Conservation (phyloP, 2,888 invertebrate species). For the Scaptomyza tumidula region DNA sequence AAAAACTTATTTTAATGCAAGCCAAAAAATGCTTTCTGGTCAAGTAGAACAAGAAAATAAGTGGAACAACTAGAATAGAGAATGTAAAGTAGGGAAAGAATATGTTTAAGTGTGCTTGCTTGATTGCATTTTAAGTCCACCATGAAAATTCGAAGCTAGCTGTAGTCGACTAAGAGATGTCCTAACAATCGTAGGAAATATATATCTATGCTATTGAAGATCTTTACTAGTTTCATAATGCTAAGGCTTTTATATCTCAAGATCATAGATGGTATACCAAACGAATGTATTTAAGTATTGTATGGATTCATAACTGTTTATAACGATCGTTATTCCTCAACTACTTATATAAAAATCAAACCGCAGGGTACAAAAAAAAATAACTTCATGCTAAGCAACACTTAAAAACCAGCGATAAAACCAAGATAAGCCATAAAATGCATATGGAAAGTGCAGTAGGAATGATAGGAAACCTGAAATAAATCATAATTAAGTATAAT, state of each 20-base stretch:
- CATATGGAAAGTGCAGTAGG: constrained; percentile 5
- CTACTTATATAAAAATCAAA: not conserved
- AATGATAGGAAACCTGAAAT: constrained; percentile 1
- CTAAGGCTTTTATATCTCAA: not conserved
- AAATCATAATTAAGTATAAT: constrained; percentile 33
- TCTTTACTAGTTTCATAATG: not conserved
- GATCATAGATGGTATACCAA: not conserved
- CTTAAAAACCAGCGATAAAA: constrained; percentile 19
- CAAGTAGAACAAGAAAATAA: constrained; percentile 26
- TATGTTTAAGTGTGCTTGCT: constrained; percentile 15
- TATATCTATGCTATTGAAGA: too few relatives aligned
- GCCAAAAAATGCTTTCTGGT: constrained; percentile 14
- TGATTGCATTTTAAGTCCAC: constrained; percentile 45
- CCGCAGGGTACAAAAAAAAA: not conserved
- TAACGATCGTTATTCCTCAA: not conserved
- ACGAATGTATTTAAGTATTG: too few relatives aligned
- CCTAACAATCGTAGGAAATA: not conserved
- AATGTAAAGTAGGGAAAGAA: constrained; percentile 13
- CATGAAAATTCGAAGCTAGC: not conserved
- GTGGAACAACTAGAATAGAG: constrained; percentile 8
- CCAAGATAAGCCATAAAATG: constrained; percentile 18
- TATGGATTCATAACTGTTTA: too few relatives aligned
- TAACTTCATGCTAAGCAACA: constrained; percentile 8
- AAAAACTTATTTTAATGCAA: constrained; percentile 63
- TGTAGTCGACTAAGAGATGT: not conserved